Percentiles rank a stretch among this genome's conserved stretches.
Conservation (phyloP, 2,113 vertebrate species). For the Gila orcuttii region DNA sequence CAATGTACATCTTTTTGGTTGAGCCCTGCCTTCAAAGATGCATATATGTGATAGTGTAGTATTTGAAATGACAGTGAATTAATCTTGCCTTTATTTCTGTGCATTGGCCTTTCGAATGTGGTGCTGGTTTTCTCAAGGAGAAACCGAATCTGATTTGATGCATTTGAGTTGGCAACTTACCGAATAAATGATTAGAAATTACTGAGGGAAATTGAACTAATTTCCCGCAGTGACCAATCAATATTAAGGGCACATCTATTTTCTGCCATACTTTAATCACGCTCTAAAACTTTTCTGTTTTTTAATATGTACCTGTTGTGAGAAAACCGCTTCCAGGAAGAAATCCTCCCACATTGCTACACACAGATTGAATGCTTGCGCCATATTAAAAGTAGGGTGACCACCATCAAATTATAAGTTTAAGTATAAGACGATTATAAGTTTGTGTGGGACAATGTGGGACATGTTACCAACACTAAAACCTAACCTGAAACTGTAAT, state of each 20-base stretch:
- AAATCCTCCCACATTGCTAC: background rate
- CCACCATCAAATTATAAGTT: too few species aligned
- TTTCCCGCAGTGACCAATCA: constrained; percentile 9
- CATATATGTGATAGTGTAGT: background rate
- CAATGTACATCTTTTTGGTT: background rate
- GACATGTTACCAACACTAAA: too few species aligned
- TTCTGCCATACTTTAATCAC: constrained; percentile 1
- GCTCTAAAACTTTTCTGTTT: background rate
- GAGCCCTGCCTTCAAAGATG: background rate
- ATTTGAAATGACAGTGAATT: background rate
- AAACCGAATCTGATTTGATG: constrained; percentile 1
- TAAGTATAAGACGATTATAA: too few species aligned
- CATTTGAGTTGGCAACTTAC: constrained; percentile 1
- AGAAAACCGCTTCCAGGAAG: background rate
- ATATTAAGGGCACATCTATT: constrained; percentile 10
- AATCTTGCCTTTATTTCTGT: background rate
- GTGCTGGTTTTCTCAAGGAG: background rate
- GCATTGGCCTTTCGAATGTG: background rate
- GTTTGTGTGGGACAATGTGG: too few species aligned
- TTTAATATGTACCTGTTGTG: constrained; percentile 5
- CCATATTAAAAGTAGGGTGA: background rate
- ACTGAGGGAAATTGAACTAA: constrained; percentile 22
- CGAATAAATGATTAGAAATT: constrained; percentile 23
- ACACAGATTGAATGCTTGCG: background rate
- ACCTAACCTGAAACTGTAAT: too few species aligned